A percentile compares a stretch with the other conserved stretches of the same genome.
These are phyloP conservation scores for Bovichtus variegatus DNA, from an alignment of 2,797 vertebrate genomes.

Conservation along the genomic window DNA sequence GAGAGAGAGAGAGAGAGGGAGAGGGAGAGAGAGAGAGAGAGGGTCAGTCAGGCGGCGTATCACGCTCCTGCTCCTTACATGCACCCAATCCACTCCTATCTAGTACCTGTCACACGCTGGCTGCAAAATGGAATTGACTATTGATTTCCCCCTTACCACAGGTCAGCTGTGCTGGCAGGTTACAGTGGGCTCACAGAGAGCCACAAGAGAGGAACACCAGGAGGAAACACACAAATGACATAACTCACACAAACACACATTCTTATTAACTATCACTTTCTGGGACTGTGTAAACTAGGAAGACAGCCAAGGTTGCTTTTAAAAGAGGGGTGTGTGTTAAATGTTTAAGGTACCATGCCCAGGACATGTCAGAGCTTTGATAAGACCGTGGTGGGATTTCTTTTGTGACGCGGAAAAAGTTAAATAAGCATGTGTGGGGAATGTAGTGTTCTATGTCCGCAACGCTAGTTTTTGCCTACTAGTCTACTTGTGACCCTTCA, in stretches of 20 bases:
- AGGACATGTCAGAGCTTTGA: background rate
- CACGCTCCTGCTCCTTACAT: conserved; percentile 83
- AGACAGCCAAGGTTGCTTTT: conserved; percentile 26
- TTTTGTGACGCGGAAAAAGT: conserved; percentile 3
- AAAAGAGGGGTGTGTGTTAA: conserved; percentile 15
- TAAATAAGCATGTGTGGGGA: background rate
- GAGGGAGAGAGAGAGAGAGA: background rate
- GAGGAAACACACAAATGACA: conserved; percentile 57
- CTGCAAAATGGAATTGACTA: conserved; percentile 89
- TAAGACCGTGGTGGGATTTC: conserved; percentile 6
- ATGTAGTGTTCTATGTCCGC: background rate
- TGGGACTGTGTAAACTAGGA: conserved; percentile 36
- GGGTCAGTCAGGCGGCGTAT: conserved; percentile 74
- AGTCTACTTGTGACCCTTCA: background rate
- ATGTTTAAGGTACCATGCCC: too few species aligned
- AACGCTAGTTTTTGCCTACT: background rate
- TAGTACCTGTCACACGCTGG: conserved; percentile 85
- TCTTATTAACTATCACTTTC: conserved; percentile 60
- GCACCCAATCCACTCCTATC: conserved; percentile 87
- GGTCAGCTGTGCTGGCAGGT: conserved; percentile 80
- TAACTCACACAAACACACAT: conserved; percentile 37
- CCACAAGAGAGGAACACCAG: conserved; percentile 44
- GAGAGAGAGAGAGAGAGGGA: conserved; percentile 6
- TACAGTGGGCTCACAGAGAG: conserved; percentile 67
- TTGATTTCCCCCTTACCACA: conserved; percentile 86